A percentile compares a stretch with the other conserved stretches of the same genome.
Conservation (phyloP, 64 coral and sea anemone species). For the Acropora tenuis region DNA sequence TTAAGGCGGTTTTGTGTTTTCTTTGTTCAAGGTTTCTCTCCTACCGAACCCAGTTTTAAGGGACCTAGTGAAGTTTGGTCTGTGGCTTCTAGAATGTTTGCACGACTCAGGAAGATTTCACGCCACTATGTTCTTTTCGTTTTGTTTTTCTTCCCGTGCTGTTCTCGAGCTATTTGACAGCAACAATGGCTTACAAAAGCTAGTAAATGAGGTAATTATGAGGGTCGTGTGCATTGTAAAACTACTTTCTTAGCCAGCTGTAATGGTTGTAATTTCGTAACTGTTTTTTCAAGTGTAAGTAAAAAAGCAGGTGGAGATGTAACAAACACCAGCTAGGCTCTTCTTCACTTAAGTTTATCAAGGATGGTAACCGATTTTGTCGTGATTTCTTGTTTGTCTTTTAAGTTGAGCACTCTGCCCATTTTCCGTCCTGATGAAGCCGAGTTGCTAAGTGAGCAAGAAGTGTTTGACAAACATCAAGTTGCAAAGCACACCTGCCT, state of each 20-base stretch:
- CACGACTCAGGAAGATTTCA: slow-evolving; percentile 95
- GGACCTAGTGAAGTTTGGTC: slow-evolving; percentile 87
- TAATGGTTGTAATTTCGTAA: no score
- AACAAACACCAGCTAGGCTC: no score
- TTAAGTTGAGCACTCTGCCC: slow-evolving; percentile 85
- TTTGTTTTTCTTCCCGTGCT: slow-evolving; percentile 54
- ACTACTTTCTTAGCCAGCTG: no score
- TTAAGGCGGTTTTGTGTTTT: not conserved
- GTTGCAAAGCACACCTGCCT: slow-evolving; percentile 91
- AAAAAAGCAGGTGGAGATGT: no score
- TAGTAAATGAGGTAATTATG: slow-evolving; percentile 77
- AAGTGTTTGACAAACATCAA: slow-evolving; percentile 87
- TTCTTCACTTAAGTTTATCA: no score
- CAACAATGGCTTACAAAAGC: slow-evolving; percentile 85
- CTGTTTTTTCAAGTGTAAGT: no score
- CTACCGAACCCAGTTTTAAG: slow-evolving; percentile 84
- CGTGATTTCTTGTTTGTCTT: not conserved
- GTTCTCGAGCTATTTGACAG: slow-evolving; percentile 89
- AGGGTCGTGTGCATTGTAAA: no score
- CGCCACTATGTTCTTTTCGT: slow-evolving; percentile 71
- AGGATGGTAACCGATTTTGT: no score
- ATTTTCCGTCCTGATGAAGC: slow-evolving; percentile 92
- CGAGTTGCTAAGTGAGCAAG: slow-evolving; percentile 84
- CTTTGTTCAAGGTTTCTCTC: slow-evolving; percentile 71
- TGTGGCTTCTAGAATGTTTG: slow-evolving; percentile 94